Base-by-base conservation (phyloP, 2,113 vertebrate genomes). In the Candoia aspera region DNA sequence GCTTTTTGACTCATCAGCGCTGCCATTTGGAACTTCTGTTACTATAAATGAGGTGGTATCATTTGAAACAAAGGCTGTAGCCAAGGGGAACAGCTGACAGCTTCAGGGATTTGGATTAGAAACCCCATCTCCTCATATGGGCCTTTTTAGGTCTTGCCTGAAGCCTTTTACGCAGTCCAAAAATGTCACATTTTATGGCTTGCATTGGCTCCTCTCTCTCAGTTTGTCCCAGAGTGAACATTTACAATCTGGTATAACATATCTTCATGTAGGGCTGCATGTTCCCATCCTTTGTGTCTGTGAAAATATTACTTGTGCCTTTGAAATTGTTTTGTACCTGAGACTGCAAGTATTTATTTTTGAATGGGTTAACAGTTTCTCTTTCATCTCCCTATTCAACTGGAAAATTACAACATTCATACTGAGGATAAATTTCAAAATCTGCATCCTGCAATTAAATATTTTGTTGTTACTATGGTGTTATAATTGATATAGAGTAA, bases 311-410 rank as follows among this genome's bases (percentile, higher is more conserved):
- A 29, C 37, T 73, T 73, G 26, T 54, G 11, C 26, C 33, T 92
- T 91, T 79, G 86, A 89, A 84, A 17, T 87, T 73, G 12, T 83
- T 37, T 49, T n/a, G 23, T 53, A 59, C 6, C 26, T 46, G 49
- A 19, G 29, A 94, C 95, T 91, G 55, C 21, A 57, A 57, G 57
- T 23, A 54, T 54, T 79, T 37, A 4, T 87, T 91, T 92, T 24
- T 62, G 46, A 95, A 12, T 37, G 49, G 12, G 12, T 1, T 93
- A 2, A 29, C 89, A 26, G 0, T 90, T 89, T 94, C 54, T 24
- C 55, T 89, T 92, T 95, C 68, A 55, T 57, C 4, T 53, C 90
- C 6, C 17, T 29, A 6, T 68, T 86, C 84, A 2, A 0, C 37
- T 73, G 87, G 33, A 85, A 92, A 10, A 0, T 17, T 68, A n/a